These are phyloP conservation scores for Triops longicaudatus DNA, from an alignment of 1,140 invertebrate genomes.

Conservation along the genomic window DNA sequence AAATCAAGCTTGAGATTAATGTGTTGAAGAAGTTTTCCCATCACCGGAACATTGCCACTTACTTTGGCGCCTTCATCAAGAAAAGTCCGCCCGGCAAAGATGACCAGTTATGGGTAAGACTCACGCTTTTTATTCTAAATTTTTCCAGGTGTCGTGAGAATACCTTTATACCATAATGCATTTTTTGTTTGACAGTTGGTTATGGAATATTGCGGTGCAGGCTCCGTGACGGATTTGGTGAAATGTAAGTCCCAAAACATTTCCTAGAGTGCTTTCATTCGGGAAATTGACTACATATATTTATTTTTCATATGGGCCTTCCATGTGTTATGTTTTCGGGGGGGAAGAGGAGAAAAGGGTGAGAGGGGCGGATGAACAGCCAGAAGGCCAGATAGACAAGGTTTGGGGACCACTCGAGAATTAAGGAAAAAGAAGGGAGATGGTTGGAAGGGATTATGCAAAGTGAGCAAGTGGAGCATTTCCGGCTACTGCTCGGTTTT, in stretches of 20 bases:
- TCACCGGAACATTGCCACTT: constrained; percentile 98
- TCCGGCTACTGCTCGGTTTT: neutral
- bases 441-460: too few species aligned
- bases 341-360: neutral
- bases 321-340: neutral
- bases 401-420: neutral
- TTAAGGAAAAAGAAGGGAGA: neutral
- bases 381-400: neutral
- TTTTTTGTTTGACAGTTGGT: constrained; percentile 56
- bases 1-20: constrained; percentile 99
- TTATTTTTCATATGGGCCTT: too few species aligned
- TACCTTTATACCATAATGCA: constrained; percentile 22
- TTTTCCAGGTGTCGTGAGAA: neutral
- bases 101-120: constrained; percentile 84
- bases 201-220: constrained; percentile 99
- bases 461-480: neutral
- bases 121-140: neutral
- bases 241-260: constrained; percentile 55
- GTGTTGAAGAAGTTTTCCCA: constrained; percentile 97
- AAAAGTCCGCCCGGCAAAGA: constrained; percentile 97
- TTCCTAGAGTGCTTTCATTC: neutral
- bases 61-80: constrained; percentile 99
- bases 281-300: neutral
- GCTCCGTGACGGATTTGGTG: constrained; percentile 96
- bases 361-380: neutral